Evolutionary conservation across 1,140 invertebrate species (phyloP).

Genomic region (Cyclargus thomasi): DNA sequence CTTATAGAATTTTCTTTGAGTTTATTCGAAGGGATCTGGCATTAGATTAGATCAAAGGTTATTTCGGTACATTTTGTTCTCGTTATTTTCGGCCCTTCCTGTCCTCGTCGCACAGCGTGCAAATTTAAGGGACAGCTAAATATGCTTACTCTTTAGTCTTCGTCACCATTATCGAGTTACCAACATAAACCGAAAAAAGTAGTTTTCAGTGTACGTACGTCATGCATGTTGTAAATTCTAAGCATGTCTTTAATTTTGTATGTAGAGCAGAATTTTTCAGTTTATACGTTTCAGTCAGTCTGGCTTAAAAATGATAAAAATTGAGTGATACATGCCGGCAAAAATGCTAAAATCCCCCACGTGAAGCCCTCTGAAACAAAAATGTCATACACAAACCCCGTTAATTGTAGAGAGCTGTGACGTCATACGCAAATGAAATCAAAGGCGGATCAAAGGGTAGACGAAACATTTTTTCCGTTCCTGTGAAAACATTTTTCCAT

Average conservation of each 20-base stretch:
- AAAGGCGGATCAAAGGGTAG: slow-evolving; percentile 11
- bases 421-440: not conserved
- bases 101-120: slow-evolving; percentile 56
- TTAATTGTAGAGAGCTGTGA: not conserved
- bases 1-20: slow-evolving; percentile 3
- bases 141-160: slow-evolving; percentile 2
- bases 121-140: slow-evolving; percentile 58
- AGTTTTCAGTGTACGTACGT: no score
- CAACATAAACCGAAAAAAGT: not conserved
- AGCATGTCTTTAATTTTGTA: no score
- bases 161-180: not conserved
- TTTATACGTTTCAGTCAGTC: no score
- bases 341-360: no score
- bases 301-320: no score
- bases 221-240: no score
- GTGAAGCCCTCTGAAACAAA: not conserved
- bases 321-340: no score
- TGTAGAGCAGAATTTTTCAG: no score
- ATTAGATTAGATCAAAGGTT: slow-evolving; percentile 49
- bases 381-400: not conserved
- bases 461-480: slow-evolving; percentile 14
- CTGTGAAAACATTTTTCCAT: slow-evolving; percentile 38
- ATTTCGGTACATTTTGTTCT: slow-evolving; percentile 67
- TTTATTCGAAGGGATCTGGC: slow-evolving; percentile 34
- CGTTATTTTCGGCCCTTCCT: slow-evolving; percentile 68